These are phyloP conservation scores for Sphaerodactylus townsendi DNA, from an alignment of 2,113 vertebrate species.

Conservation along the genomic window DNA sequence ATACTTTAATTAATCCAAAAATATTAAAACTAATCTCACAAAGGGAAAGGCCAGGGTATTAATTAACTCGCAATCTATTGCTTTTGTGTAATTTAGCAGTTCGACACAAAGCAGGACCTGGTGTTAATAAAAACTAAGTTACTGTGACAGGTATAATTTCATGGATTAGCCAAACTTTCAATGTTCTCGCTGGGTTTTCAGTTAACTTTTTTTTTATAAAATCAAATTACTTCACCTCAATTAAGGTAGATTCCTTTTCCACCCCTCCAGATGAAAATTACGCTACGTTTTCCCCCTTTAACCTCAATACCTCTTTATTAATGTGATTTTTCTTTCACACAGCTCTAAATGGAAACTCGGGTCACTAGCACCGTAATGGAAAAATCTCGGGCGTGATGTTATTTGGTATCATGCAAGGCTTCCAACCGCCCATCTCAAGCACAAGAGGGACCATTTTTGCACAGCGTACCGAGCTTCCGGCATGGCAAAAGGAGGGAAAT, in stretches of 20 bases:
- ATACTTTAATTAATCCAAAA: conserved; percentile 73
- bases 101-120: conserved; percentile 63
- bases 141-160: conserved; percentile 73
- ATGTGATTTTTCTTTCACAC: background rate
- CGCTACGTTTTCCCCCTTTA: conserved; percentile 12
- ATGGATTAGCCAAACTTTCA: conserved; percentile 61
- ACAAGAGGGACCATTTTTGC: background rate
- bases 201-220: conserved; percentile 18
- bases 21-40: conserved; percentile 71
- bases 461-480: background rate
- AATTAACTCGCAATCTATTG: conserved; percentile 65
- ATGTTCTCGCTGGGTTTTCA: background rate
- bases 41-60: conserved; percentile 69
- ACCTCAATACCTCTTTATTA: conserved; percentile 34
- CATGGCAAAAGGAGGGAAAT: fast-evolving
- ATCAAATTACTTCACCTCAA: conserved; percentile 27
- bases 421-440: background rate
- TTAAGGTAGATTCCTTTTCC: background rate
- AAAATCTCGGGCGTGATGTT: background rate
- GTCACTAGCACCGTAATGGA: background rate
- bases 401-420: background rate
- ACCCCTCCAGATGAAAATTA: background rate
- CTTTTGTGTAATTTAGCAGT: conserved; percentile 69
- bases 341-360: background rate
- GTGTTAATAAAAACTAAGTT: conserved; percentile 69